Base-by-base conservation (phyloP, 2,797 vertebrate species). In the Gila robusta region DNA sequence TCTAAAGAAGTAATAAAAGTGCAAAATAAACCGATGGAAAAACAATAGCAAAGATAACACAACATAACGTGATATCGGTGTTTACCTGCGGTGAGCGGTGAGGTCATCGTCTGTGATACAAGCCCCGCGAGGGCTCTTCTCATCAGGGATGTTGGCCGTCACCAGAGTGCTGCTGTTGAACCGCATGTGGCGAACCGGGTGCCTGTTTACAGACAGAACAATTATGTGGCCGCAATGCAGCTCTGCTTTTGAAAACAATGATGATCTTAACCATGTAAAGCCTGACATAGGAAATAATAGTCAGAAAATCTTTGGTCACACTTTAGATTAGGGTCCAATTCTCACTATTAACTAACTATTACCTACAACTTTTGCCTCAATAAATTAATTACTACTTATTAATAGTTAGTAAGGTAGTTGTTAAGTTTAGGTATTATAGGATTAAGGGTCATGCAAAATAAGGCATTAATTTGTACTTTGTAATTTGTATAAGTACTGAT, bases 91-190 rank as follows among this genome's bases (percentile, higher is more conserved):
- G 92, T 99, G 97, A 3, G 96, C 92, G 0, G 97, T 94, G 59
- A 98, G 96, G 95, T 96, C 96, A 11, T 99, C 97, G 2, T 97
- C 96, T 2, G 90, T 94, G 93, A 97, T 96, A 94, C 97, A 97
- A 16, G 96, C 92, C 0, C 96, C 97, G 0, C 97, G 95, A 1
- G 97, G 97, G 2, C 77, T 95, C 89, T 96, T 97, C 90, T 99
- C 98, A 16, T 97, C 95, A 0, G 98, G 98, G 93, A 99, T 91
- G 90, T 99, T 98, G 87, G 97, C 98, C 0, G 98, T 98, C 89
- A 99, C 94, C 89, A 99, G 95, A 66, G 95, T 96, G 91, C 97
- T 97, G 79, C 91, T 93, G 90, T 95, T 94, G 91, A 98, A 99
- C 85, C 93, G 93, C 2, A 98, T 7, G 10, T 96, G 96, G 2